phyloP scores from a whole-genome alignment of 2,113 vertebrate genomes.

The Emydocephalus ijimae region DNA sequence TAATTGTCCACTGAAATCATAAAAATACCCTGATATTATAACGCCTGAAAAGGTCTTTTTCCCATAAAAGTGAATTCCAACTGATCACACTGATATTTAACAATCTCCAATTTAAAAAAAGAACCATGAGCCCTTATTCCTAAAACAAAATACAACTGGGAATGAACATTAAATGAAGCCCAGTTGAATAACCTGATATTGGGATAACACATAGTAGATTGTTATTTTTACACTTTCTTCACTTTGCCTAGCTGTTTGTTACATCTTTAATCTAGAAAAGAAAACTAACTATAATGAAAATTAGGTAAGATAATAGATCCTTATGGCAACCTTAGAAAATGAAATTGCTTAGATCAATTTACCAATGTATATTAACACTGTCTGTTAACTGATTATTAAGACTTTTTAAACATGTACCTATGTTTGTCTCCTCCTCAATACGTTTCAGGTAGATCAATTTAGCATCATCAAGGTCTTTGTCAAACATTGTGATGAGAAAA shows the following conservation, averaged over 20 bases:
- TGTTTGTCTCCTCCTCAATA: slow-evolving; percentile 63
- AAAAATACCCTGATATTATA: not conserved
- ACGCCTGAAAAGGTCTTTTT: not conserved
- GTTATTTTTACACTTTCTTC: not conserved
- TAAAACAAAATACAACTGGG: not conserved
- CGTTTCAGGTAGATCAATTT: slow-evolving; percentile 73
- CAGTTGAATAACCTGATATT: not conserved
- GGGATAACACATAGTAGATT: not conserved
- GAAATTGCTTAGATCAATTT: not conserved
- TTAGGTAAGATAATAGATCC: not conserved
- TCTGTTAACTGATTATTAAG: not conserved
- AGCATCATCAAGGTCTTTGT: slow-evolving; percentile 75
- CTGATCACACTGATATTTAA: not conserved
- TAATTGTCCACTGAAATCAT: not conserved
- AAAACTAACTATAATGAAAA: not conserved
- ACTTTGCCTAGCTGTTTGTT: not conserved
- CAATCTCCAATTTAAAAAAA: not conserved
- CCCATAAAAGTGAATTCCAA: not conserved
- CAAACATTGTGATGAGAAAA: slow-evolving; percentile 77
- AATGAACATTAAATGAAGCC: not conserved
- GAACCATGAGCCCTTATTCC: not conserved
- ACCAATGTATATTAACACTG: not conserved
- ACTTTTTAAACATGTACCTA: slow-evolving; percentile 65
- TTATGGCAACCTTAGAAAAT: not conserved
- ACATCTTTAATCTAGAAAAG: not conserved